These are phyloP conservation scores for Pristis pectinata DNA, from an alignment of 2,797 vertebrate species.

Conservation along the genomic window DNA sequence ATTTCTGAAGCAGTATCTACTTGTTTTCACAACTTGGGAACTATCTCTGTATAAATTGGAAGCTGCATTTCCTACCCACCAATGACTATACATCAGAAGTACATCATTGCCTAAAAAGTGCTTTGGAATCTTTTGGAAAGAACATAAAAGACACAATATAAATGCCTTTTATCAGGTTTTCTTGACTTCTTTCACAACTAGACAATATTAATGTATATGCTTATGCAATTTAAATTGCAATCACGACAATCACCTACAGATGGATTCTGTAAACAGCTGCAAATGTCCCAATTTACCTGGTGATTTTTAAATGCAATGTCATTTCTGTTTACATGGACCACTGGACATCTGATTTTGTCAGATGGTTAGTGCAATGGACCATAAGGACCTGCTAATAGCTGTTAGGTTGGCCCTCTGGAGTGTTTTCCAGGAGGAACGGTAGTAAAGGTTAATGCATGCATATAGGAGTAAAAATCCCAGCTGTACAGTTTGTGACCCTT, in stretches of 20 bases:
- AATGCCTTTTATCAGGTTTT: not conserved
- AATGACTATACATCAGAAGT: no score
- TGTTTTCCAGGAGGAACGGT: constrained; percentile 79
- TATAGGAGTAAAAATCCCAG: constrained; percentile 86
- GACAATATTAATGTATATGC: no score
- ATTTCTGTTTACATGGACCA: constrained; percentile 70
- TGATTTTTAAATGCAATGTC: constrained; percentile 61
- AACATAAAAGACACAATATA: no score
- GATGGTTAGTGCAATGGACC: constrained; percentile 68
- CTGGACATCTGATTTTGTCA: constrained; percentile 72
- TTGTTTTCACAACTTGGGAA: no score
- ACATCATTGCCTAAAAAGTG: no score
- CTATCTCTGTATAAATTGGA: no score
- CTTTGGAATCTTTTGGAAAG: no score
- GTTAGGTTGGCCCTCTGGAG: constrained; percentile 70
- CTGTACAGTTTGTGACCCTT: constrained; percentile 70
- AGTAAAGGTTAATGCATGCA: constrained; percentile 89
- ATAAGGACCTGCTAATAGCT: constrained; percentile 79
- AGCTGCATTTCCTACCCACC: no score
- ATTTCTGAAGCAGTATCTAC: no score
- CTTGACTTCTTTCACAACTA: not conserved
- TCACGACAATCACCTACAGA: constrained; percentile 57
- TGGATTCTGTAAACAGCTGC: constrained; percentile 66
- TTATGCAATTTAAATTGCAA: constrained; percentile 48
- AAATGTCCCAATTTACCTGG: constrained; percentile 69